A percentile compares a stretch with the other conserved stretches of the same genome.
Conservation (phyloP, 2,113 vertebrate species). For the Odontesthes bonariensis region DNA sequence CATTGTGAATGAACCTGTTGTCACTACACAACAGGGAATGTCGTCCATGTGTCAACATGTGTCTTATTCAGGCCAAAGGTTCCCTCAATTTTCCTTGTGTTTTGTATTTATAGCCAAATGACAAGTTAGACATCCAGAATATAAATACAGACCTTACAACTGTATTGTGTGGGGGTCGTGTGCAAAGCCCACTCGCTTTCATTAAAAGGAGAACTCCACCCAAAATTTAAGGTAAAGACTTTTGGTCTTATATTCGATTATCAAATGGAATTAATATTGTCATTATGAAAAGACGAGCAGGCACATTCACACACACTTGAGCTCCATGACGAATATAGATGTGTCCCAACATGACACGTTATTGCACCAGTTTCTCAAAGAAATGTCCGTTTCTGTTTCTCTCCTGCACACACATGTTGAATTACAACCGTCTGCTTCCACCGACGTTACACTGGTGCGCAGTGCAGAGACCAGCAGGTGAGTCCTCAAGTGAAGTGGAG, state of each 20-base stretch:
- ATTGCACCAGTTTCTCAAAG: slow-evolving; percentile 32
- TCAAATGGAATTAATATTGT: no score
- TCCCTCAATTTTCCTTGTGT: background rate
- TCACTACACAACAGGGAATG: slow-evolving; percentile 32
- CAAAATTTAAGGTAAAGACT: background rate
- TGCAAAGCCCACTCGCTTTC: background rate
- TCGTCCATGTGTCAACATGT: slow-evolving; percentile 14
- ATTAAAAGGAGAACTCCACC: background rate
- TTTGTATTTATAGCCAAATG: background rate
- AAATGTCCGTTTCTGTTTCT: slow-evolving; percentile 1
- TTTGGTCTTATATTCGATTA: no score
- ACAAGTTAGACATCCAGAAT: no score
- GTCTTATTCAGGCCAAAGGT: background rate
- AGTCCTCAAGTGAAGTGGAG: slow-evolving; percentile 51
- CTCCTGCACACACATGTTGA: background rate
- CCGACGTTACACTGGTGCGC: slow-evolving; percentile 57
- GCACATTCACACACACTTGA: background rate
- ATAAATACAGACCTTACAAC: background rate
- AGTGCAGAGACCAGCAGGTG: slow-evolving; percentile 77
- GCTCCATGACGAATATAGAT: slow-evolving; percentile 2
- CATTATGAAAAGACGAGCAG: background rate
- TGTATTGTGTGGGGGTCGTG: background rate
- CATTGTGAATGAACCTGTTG: slow-evolving; percentile 45
- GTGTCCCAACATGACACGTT: slow-evolving; percentile 20
- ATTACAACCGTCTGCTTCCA: slow-evolving; percentile 11